Evolutionary conservation across 2,888 invertebrate species (phyloP).

Genomic region (Drosophila ezoana): DNA sequence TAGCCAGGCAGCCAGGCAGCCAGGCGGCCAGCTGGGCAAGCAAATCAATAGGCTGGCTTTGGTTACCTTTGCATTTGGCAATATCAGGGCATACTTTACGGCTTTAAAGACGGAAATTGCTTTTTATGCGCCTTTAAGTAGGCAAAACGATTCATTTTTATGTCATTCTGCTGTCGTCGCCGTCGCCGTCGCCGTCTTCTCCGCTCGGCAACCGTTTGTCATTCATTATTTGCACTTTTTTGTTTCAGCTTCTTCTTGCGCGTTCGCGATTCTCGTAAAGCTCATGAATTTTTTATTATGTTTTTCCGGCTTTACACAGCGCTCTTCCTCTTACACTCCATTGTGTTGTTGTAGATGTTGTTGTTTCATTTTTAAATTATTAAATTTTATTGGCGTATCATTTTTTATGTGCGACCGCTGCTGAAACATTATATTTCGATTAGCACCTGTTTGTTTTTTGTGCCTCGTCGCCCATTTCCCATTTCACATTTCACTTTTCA

Average conservation of each 20-base stretch:
- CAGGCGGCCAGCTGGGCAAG: slow-evolving; percentile 15
- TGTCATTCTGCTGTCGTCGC: slow-evolving; percentile 69
- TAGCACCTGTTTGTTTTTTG: slow-evolving; percentile 77
- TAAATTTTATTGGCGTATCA: slow-evolving; percentile 80
- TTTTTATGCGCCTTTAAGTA: slow-evolving; percentile 81
- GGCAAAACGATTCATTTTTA: slow-evolving; percentile 80
- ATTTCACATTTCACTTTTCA: slow-evolving; percentile 31
- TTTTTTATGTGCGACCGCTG: slow-evolving; percentile 77
- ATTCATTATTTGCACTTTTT: slow-evolving; percentile 80
- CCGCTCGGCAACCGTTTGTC: slow-evolving; percentile 54
- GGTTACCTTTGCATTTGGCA: slow-evolving; percentile 29
- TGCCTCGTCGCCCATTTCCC: slow-evolving; percentile 35
- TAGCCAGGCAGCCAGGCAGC: slow-evolving; percentile 5
- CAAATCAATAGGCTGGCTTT: slow-evolving; percentile 65
- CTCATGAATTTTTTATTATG: slow-evolving; percentile 81
- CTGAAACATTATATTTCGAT: slow-evolving; percentile 81
- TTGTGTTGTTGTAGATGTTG: slow-evolving; percentile 26
- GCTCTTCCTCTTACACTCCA: slow-evolving; percentile 5
- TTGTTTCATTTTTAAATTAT: slow-evolving; percentile 80
- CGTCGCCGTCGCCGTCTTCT: neutral
- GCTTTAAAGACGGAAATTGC: slow-evolving; percentile 73
- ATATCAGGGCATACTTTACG: slow-evolving; percentile 65
- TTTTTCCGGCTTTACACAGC: slow-evolving; percentile 63
- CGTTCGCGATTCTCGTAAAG: slow-evolving; percentile 50
- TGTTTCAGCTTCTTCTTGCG: slow-evolving; percentile 60